A percentile compares a stretch with the other conserved stretches of the same genome.
Conservation (phyloP, 2,113 vertebrate species). For the Percina caprodes region DNA sequence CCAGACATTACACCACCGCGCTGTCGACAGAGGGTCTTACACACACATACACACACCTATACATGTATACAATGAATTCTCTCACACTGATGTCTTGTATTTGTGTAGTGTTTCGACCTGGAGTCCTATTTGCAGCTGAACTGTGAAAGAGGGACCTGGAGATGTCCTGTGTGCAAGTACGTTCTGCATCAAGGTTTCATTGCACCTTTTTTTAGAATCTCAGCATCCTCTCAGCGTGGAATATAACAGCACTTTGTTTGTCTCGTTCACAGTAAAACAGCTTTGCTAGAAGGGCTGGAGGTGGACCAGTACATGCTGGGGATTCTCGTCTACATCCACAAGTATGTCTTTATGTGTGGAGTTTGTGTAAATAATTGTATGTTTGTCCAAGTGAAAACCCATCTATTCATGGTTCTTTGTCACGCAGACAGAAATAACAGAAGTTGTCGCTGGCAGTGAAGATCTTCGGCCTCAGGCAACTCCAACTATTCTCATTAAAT, state of each 20-base stretch:
- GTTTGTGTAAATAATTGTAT: not conserved
- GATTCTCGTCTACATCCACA: constrained; percentile 95
- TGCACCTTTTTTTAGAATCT: not conserved
- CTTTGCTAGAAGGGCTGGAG: constrained; percentile 94
- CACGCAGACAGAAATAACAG: too few relatives aligned
- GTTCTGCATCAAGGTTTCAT: constrained; percentile 16
- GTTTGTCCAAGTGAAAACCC: not conserved
- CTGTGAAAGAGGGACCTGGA: constrained; percentile 89
- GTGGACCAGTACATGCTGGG: constrained; percentile 99
- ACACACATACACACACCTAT: not conserved
- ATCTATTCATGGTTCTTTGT: too few relatives aligned
- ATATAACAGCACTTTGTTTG: not conserved
- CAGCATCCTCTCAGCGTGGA: not conserved
- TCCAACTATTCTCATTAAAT: too few relatives aligned
- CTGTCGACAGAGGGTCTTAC: too few relatives aligned
- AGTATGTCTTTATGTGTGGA: constrained; percentile 81
- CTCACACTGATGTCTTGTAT: not conserved
- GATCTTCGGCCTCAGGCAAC: too few relatives aligned
- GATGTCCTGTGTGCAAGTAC: constrained; percentile 88
- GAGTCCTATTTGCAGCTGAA: constrained; percentile 91
- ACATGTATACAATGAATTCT: not conserved
- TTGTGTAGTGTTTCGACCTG: constrained; percentile 89
- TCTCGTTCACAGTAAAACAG: constrained; percentile 88
- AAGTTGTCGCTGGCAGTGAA: too few relatives aligned
- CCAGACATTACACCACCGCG: too few relatives aligned